Evolutionary conservation across 2,797 vertebrate genomes (phyloP), one percentile per base, ranked within the genome.

Genomic region (Eidolon dupreanum): DNA sequence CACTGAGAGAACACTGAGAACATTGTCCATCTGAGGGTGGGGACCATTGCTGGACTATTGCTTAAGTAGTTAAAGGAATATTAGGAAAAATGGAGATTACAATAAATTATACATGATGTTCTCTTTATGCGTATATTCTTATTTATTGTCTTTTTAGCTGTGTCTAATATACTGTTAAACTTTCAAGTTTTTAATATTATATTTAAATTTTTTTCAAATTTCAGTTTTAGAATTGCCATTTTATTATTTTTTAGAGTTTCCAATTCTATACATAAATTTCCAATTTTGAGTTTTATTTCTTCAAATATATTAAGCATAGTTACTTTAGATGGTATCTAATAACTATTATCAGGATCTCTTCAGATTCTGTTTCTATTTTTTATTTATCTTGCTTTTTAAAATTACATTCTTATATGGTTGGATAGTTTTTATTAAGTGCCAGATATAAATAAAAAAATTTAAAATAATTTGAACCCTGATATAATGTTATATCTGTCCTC

Each of bases 351-450:
- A 81, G 7, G 16, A 78, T 71, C 49, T 17, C 24, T 78, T 87
- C 15, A 57, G 55, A 77, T 93, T 95, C 36, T 95, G 16, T 33
- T 88, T 78, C 70, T 78, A 15, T 36, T 22, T 90, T 93, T 81
- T 43, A 41, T 61, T 63, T 85, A 8, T 65, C 46, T 43, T 70
- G 24, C 46, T 57, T 93, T 53, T 65, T 9, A 57, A 41, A 41
- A 87, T 70, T 82, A 77, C 15, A 53, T 73, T 90, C n/a, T 55
- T 79, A 38, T 13, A 49, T 8, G 5, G 16, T 36, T 71, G n/a
- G 8, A n/a, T 84, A 31, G 16, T 38, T 71, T 89, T 66, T 78
- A 91, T n/a, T 91, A 33, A 78, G 16, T 41, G 5, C 24, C 17
- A 68, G 20, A 78, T 46, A 46, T 33, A 71, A 70, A n/a, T 43